Conservation (phyloP, 2,113 vertebrate genomes). For the Anser cygnoides region DNA sequence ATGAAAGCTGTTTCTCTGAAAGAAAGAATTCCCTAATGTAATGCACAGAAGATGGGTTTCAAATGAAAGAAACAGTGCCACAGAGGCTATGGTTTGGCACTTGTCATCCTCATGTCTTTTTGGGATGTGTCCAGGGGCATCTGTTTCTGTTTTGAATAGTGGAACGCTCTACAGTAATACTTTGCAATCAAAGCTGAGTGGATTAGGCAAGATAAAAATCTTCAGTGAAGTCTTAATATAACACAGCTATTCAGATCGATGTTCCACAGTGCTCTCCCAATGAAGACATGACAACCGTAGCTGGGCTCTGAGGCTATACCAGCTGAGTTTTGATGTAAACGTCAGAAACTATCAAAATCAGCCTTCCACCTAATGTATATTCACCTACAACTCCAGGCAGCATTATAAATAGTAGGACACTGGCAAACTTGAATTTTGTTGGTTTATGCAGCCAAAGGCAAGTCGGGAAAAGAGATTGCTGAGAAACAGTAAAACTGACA, state of each 20-base stretch:
- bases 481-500: neutral
- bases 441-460: neutral
- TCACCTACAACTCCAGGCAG: slow-evolving; percentile 28
- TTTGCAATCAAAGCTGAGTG: slow-evolving; percentile 14
- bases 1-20: neutral
- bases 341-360: slow-evolving; percentile 12
- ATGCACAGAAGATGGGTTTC: neutral
- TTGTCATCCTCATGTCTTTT: neutral
- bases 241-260: neutral
- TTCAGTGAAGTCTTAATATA: neutral
- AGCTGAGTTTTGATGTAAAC: neutral
- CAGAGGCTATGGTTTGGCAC: neutral
- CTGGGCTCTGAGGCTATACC: neutral
- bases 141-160: neutral
- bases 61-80: neutral
- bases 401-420: neutral
- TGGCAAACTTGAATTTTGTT: neutral
- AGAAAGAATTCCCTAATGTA: neutral
- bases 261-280: neutral
- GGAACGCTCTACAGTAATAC: neutral
- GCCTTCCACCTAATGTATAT: neutral
- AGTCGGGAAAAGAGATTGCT: neutral
- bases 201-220: slow-evolving; percentile 44
- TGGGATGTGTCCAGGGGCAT: neutral
- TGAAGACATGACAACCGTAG: neutral